A percentile compares a stretch with the other conserved stretches of the same genome.
These are phyloP conservation scores for Picathartes gymnocephalus DNA, from an alignment of 2,113 vertebrate species.

Conservation along the genomic window DNA sequence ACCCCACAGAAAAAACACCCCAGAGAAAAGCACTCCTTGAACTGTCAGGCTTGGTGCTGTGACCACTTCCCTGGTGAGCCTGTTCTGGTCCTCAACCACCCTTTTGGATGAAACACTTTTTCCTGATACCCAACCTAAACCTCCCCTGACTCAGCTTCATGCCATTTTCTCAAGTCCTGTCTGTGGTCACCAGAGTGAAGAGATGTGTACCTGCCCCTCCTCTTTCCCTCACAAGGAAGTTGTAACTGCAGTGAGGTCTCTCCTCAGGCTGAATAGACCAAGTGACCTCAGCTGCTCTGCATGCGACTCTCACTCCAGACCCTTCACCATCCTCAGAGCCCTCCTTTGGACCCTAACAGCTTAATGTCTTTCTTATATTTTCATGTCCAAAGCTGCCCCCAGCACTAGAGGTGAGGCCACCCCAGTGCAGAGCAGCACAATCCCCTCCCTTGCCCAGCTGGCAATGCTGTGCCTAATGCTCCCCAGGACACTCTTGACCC, in stretches of 20 bases:
- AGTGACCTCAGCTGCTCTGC: neutral
- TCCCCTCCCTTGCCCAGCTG: neutral
- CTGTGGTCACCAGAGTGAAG: neutral
- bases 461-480: fast-evolving
- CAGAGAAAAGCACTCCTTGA: neutral
- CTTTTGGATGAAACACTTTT: neutral
- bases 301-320: neutral
- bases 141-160: neutral
- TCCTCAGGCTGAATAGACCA: neutral
- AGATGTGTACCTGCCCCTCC: neutral
- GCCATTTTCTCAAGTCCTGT: neutral
- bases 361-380: neutral
- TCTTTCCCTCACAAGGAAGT: neutral
- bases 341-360: neutral
- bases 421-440: fast-evolving
- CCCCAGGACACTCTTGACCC: fast-evolving
- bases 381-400: fast-evolving
- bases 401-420: fast-evolving
- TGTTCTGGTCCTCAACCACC: neutral
- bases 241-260: neutral
- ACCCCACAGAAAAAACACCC: too few relatives aligned
- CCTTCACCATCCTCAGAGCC: neutral
- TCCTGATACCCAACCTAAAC: neutral
- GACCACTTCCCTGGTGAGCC: neutral
- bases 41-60: neutral